phyloP scores from a whole-genome alignment of 2,113 vertebrate genomes.

The Hemibagrus wyckioides region DNA sequence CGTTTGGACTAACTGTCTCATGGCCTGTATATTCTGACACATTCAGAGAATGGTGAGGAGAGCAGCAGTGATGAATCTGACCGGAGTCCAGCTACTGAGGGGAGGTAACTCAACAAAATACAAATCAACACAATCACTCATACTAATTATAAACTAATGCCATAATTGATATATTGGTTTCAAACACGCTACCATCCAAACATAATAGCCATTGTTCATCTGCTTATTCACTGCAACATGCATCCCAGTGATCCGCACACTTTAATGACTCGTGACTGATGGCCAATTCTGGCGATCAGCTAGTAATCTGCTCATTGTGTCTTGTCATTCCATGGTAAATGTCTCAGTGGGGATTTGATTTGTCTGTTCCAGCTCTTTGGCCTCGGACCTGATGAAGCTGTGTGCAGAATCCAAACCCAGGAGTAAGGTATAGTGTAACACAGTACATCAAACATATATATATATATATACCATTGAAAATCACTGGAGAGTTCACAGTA shows the following conservation, averaged over 20 bases:
- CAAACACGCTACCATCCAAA: neutral
- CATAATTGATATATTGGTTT: neutral
- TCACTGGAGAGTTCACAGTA: neutral
- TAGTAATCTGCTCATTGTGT: neutral
- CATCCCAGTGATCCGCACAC: neutral
- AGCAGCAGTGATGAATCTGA: conserved; percentile 91
- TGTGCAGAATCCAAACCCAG: conserved; percentile 90
- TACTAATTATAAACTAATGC: neutral
- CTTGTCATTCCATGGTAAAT: neutral
- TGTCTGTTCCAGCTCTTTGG: conserved; percentile 76
- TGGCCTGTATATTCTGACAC: conserved; percentile 27
- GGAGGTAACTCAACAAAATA: conserved; percentile 75
- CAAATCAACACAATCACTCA: neutral
- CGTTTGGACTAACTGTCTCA: neutral
- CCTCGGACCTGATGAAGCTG: conserved; percentile 92
- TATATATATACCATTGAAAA: no score
- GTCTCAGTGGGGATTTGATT: neutral
- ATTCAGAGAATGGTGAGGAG: conserved; percentile 86
- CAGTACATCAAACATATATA: neutral
- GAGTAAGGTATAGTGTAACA: conserved; percentile 80
- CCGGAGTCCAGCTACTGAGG: conserved; percentile 85
- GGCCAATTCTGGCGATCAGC: neutral
- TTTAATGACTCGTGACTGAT: neutral
- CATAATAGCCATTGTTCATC: neutral
- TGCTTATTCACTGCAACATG: neutral